Evolutionary conservation across 2,797 vertebrate genomes (phyloP), one percentile per base, ranked within the genome.

Genomic region (Fratercula arctica): DNA sequence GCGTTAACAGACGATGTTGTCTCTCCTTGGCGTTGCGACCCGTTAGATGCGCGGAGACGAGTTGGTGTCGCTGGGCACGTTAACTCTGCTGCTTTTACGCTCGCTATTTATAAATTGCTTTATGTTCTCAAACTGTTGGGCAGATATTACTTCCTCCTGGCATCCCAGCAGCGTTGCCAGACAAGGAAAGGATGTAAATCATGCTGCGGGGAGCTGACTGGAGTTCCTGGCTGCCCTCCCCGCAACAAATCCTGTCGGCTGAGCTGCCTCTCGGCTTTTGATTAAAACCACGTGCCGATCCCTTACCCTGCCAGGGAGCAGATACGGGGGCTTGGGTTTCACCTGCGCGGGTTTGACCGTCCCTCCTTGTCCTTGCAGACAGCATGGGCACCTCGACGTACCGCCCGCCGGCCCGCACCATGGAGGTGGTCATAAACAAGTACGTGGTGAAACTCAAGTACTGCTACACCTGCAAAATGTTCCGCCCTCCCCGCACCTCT

Each of bases 381-480:
- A 99, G 98, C 97, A 98, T 99, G 91, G 99, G 99, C 73, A 99
- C 98, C 33, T 99, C 99, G 21, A 98, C 98, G 0, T 99, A 99
- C 95, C 98, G 99, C 12, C 99, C 99, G 1, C 99, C 99, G 1
- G 99, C 99, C 10, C 98, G 99, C 68, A 99, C 99, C 16, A 99
- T 98, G 97, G 99, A 99, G 96, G 98, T 99, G 97, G 97, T 99
- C 86, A 99, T 99, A 97, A 99, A 99, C 76, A 98, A 99, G 94
- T 98, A 99, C 85, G 98, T 99, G 98, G 99, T 99, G 86, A 99
- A 99, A 91, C 98, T 99, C 87, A 99, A 99, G 97, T 99, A 99
- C 98, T 99, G 99, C 98, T 99, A 99, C 97, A 99, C 99, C 75
- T 99, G 99, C 98, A 99, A 99, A 97, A 99, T 99, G 98, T 99